Evolutionary conservation across 2,888 invertebrate species (phyloP).

Genomic region (Norana najaformis): DNA sequence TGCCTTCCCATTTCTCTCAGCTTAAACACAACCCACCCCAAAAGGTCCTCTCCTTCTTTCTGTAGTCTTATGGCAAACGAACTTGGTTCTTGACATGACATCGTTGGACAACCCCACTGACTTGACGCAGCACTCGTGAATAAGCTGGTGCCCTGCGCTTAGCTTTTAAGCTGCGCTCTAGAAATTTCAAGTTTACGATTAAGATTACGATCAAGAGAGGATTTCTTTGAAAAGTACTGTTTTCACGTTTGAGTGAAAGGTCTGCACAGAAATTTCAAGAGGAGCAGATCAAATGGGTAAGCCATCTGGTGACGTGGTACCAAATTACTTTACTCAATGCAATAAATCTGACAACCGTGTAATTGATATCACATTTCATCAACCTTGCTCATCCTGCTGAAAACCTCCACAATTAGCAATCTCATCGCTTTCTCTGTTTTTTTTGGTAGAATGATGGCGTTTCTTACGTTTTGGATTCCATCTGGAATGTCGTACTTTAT

Average conservation of each 20-base stretch:
- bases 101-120: too few relatives aligned
- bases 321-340: neutral
- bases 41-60: too few relatives aligned
- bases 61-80: too few relatives aligned
- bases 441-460: neutral
- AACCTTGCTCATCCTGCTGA: neutral
- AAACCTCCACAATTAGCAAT: too few relatives aligned
- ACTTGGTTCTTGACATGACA: too few relatives aligned
- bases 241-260: neutral
- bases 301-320: neutral
- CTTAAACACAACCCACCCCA: too few relatives aligned
- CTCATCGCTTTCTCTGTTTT: neutral
- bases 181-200: neutral
- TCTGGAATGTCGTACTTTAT: constrained; percentile 55
- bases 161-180: neutral
- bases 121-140: too few relatives aligned
- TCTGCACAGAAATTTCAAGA: neutral
- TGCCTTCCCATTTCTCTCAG: too few relatives aligned
- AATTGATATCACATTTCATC: neutral
- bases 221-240: neutral
- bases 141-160: too few relatives aligned
- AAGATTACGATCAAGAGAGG: neutral
- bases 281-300: neutral
- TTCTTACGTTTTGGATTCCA: constrained; percentile 50
- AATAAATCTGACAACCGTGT: neutral